Evolutionary conservation across 2,113 vertebrate species (phyloP).

Genomic region (Xenopus laevis): DNA sequence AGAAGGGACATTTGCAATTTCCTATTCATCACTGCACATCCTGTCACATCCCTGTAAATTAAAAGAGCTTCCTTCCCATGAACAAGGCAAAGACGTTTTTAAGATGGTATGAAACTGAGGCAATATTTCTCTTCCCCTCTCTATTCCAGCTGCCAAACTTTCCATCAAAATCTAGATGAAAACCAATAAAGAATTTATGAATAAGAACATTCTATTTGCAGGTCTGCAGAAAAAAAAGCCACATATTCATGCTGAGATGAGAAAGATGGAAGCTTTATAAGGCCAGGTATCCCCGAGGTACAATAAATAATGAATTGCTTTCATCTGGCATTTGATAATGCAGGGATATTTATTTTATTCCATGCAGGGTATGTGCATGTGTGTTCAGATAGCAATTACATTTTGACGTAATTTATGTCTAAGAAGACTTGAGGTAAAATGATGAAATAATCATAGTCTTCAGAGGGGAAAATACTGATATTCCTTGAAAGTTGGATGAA

Average conservation of each 20-base stretch:
- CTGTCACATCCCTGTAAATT: conserved; percentile 42
- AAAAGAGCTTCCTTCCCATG: conserved; percentile 29
- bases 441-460: background rate
- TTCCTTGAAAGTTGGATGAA: too few species aligned
- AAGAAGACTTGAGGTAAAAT: conserved; percentile 22
- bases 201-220: conserved; percentile 44
- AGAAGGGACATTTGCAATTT: conserved; percentile 42
- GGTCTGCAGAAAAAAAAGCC: conserved; percentile 17
- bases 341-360: conserved; percentile 42
- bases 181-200: conserved; percentile 47
- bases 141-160: conserved; percentile 38
- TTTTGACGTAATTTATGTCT: conserved; percentile 35
- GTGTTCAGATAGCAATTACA: conserved; percentile 43
- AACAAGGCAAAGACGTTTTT: conserved; percentile 33
- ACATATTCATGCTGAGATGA: conserved; percentile 33
- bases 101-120: conserved; percentile 12
- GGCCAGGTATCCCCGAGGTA: conserved; percentile 40
- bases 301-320: conserved; percentile 46
- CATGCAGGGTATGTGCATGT: conserved; percentile 29
- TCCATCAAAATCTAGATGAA: conserved; percentile 42
- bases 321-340: conserved; percentile 47
- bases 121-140: conserved; percentile 35
- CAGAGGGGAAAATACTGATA: too few species aligned
- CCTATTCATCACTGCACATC: conserved; percentile 42
- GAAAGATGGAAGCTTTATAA: conserved; percentile 42